Evolutionary conservation across 2,797 vertebrate species (phyloP), one percentile per base, ranked within the genome.

Genomic region (Cetoscarus ocellatus): DNA sequence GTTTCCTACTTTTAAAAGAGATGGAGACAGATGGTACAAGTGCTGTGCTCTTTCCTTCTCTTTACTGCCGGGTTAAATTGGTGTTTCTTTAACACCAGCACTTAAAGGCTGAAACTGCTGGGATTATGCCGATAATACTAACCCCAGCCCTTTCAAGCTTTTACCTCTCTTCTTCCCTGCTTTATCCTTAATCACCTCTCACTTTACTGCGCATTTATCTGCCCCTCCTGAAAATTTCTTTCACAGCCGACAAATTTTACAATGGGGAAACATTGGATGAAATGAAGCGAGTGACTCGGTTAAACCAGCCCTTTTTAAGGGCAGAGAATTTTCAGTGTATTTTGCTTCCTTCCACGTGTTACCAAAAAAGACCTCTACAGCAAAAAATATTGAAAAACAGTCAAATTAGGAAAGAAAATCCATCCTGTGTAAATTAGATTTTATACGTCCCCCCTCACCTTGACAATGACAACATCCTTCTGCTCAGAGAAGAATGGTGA

Each of bases 361-460:
- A 3, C 69, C 27, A 7, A 27, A 60, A 71, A 67, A 45, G 39
- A 54, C 19, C 48, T 56, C 13, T 39, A 39, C 76, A 62, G 51
- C 38, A 6, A 44, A 35, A 78, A 77, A 12, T 53, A 49, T 67
- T 68, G 14, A 61, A 61, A 44, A 51, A 75, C 27, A 79, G 67
- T 49, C 67, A 64, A 48, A 50, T 8, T 14, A 60, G 52, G 63
- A 38, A 50, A 55, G 48, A 76, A 51, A 82, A 72, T 77, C 67
- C 61, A 52, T 68, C 71, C 50, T 19, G 18, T 59, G 39, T 63
- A 49, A 73, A 67, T 57, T 58, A 79, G 83, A 86, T 74, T 69
- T 83, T 84, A 71, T 83, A 86, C 79, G 61, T 80, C 79, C 82
- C 69, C 15, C 45, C 75, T 89, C 90, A 86, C 89, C 88, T 91